These are phyloP conservation scores for Nannobrachium achirus DNA, from an alignment of 2,113 vertebrate genomes.

Conservation along the genomic window DNA sequence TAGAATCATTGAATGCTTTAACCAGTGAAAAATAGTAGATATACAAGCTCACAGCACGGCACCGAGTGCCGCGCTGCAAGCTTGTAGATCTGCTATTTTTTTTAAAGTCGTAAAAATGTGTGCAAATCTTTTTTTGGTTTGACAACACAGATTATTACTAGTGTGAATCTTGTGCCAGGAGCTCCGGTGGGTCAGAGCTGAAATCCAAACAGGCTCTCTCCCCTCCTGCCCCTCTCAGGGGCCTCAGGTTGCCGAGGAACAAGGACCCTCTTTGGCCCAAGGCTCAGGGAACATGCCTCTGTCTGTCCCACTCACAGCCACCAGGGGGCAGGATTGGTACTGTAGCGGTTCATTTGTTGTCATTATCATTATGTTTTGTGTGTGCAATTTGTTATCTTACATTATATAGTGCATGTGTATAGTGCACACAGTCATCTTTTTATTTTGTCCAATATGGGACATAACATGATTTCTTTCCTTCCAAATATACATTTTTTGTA, in stretches of 20 bases:
- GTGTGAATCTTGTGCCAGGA: background rate
- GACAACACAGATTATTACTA: background rate
- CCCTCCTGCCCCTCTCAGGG: slow-evolving; percentile 9
- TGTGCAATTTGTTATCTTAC: slow-evolving; percentile 12
- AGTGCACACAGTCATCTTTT: background rate
- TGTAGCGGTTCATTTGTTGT: background rate
- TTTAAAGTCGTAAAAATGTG: background rate
- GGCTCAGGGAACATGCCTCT: slow-evolving; percentile 1
- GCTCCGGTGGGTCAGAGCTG: background rate
- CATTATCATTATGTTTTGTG: too few relatives aligned
- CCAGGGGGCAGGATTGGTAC: slow-evolving; percentile 52
- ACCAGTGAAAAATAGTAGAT: background rate
- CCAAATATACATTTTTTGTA: too few relatives aligned
- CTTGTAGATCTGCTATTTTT: too few relatives aligned
- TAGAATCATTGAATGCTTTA: background rate
- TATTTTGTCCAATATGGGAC: background rate
- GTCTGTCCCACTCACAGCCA: slow-evolving; percentile 16
- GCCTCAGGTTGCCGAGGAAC: slow-evolving; percentile 42
- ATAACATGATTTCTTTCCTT: background rate
- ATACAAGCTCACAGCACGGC: background rate
- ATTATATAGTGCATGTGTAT: slow-evolving; percentile 19
- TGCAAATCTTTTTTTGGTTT: background rate
- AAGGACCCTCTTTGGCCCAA: slow-evolving; percentile 16
- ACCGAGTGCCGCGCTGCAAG: too few relatives aligned
- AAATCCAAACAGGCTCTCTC: background rate